Base-by-base conservation (phyloP, 2,888 invertebrate species). In the Scaeva pyrastri region DNA sequence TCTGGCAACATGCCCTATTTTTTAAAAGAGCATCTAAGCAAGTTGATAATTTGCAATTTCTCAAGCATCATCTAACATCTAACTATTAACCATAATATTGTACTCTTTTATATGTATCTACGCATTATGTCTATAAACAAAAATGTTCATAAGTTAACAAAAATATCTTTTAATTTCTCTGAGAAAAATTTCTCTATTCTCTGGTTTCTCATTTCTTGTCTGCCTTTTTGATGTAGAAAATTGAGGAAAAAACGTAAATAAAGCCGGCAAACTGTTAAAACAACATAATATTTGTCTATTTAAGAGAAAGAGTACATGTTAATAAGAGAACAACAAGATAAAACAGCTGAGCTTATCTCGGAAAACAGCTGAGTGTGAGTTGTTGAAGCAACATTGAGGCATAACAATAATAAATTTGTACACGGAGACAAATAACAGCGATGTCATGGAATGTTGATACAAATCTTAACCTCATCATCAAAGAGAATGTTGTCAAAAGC, bases 1-100 rank as follows among this genome's bases (percentile, higher is more conserved):
- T 79, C 79, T 58, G 71, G 79, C 81, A 81, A 56, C 74, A 71
- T 71, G 45, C 16, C 19, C 48, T n/a, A 19, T 62, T 74, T 71
- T 56, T 56, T 21, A 5, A 16, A 52, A 50, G 43, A 45, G 19
- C 43, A 19, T 19, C 11, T 36, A 16, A 16, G 23, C 26, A 45
- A 45, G 14, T 41, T 41, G 11, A 14, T 64, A 60, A 60, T 41
- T 41, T 41, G 60, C 21, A 41, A 43, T 16, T 45, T 23, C 11
- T 23, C 14, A 41, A 36, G 56, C 56, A 31, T 19, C 36, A 36
- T 56, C 2, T 5, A 12, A 14, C 36, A 36, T 56, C 2, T 5
- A 12, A 14, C 5, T 14, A 43, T 14, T 14, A 43, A 31, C 31
- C 31, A 43, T 43, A 43, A 12, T 43, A 12, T 14, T 43, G 0